These are phyloP conservation scores for Euplexia lucipara DNA, from an alignment of 2,888 invertebrate genomes.

Conservation along the genomic window DNA sequence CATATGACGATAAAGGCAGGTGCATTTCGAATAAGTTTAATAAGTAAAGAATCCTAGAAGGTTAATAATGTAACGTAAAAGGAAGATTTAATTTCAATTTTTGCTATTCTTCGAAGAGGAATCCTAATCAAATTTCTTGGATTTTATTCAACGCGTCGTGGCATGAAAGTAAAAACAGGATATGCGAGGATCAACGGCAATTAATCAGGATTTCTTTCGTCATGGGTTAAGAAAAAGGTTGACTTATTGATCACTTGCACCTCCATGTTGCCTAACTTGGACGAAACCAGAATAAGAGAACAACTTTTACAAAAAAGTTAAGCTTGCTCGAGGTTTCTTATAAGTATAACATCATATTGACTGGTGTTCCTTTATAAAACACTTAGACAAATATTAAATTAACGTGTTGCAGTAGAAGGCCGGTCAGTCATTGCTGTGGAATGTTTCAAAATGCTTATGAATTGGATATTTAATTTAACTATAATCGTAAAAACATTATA, in stretches of 20 bases:
- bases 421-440: too few relatives aligned
- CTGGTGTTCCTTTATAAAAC: constrained; percentile 3
- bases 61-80: constrained; percentile 7
- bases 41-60: constrained; percentile 1
- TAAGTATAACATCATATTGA: constrained; percentile 24
- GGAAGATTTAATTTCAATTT: constrained; percentile 18
- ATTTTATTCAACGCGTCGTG: constrained; percentile 7
- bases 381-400: background rate
- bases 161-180: constrained; percentile 12
- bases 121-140: constrained; percentile 9
- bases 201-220: constrained; percentile 25
- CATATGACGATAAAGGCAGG: background rate
- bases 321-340: constrained; percentile 10
- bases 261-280: constrained; percentile 23
- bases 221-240: constrained; percentile 3
- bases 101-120: constrained; percentile 1
- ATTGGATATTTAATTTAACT: too few relatives aligned
- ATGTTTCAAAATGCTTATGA: too few relatives aligned
- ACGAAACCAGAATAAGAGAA: constrained; percentile 32
- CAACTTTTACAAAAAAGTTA: constrained; percentile 32
- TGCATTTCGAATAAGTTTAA: background rate
- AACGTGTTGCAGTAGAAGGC: background rate
- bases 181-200: background rate
- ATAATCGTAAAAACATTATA: background rate
- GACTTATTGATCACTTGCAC: constrained; percentile 4